Percentiles rank a stretch among this genome's conserved stretches.
Conservation (phyloP, 2,888 invertebrate genomes). For the Macrophya alboannulata region DNA sequence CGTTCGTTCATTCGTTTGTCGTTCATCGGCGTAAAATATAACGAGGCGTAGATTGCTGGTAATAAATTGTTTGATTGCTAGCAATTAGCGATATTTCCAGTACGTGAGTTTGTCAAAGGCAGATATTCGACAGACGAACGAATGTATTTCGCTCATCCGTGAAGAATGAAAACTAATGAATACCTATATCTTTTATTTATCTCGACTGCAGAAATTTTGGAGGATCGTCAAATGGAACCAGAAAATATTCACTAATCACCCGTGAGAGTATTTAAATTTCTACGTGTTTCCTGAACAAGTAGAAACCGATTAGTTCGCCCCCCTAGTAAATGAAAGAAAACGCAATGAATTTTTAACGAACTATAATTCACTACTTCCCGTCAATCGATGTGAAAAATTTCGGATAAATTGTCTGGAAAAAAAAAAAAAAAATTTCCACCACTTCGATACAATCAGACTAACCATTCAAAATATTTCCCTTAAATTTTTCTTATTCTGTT, state of each 20-base stretch:
- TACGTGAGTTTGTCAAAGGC: slow-evolving; percentile 33
- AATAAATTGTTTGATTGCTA: slow-evolving; percentile 34
- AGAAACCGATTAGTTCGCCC: not conserved
- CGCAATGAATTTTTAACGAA: not conserved
- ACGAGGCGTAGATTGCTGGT: slow-evolving; percentile 21
- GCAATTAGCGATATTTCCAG: slow-evolving; percentile 2
- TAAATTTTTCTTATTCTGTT: not conserved
- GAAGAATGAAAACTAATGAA: slow-evolving; percentile 15
- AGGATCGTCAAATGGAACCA: not conserved
- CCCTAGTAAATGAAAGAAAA: not conserved
- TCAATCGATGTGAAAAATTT: not conserved
- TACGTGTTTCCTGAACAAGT: not conserved
- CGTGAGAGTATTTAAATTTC: not conserved
- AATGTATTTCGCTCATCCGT: slow-evolving; percentile 13
- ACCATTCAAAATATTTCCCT: not conserved
- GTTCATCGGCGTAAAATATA: slow-evolving; percentile 19
- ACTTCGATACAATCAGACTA: slow-evolving; percentile 1
- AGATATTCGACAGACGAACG: not conserved
- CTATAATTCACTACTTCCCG: slow-evolving; percentile 15
- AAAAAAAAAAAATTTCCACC: not conserved
- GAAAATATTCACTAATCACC: not conserved
- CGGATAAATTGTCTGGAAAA: not conserved
- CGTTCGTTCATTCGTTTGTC: slow-evolving; percentile 11
- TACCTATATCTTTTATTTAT: not conserved
- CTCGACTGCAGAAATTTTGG: not conserved